Evolutionary conservation across 2,888 invertebrate genomes (phyloP).

Genomic region (Archips xylosteana): DNA sequence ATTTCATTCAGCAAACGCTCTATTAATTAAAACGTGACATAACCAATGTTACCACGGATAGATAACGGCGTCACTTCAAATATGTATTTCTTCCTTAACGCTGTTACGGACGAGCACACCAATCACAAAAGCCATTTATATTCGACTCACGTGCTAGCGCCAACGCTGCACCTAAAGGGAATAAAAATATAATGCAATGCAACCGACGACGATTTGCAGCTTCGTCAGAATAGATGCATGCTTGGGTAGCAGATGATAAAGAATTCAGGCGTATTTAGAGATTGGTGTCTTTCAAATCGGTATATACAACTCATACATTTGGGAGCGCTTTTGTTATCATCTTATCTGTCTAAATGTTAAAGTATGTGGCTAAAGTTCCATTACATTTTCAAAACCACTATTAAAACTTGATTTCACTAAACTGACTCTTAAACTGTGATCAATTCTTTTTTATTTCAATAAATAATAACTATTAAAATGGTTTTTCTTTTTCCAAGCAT

Average conservation of each 20-base stretch:
- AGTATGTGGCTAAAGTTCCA: too few species aligned
- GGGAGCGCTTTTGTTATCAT: not conserved
- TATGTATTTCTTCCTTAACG: constrained; percentile 30
- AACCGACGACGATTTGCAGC: constrained; percentile 37
- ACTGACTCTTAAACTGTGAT: too few species aligned
- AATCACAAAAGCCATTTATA: constrained; percentile 26
- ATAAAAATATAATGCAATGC: constrained; percentile 40
- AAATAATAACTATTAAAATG: too few species aligned
- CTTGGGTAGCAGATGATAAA: constrained; percentile 21
- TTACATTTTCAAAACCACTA: too few species aligned
- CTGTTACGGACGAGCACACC: constrained; percentile 27
- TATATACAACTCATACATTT: not conserved
- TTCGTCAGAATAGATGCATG: constrained; percentile 20
- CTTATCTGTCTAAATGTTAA: too few species aligned
- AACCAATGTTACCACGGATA: too few species aligned
- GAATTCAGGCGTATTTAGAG: constrained; percentile 8
- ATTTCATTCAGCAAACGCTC: too few species aligned
- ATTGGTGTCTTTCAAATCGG: not conserved
- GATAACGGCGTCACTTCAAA: constrained; percentile 3
- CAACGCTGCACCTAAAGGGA: constrained; percentile 25
- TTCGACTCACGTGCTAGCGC: constrained; percentile 23
- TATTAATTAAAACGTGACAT: too few species aligned
- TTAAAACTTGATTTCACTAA: too few species aligned
- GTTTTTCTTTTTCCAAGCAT: too few species aligned
- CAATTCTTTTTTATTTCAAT: too few species aligned